Percentiles rank a stretch among this genome's conserved stretches.
Conservation (phyloP, 2,113 vertebrate species). For the Hemiscyllium ocellatum region DNA sequence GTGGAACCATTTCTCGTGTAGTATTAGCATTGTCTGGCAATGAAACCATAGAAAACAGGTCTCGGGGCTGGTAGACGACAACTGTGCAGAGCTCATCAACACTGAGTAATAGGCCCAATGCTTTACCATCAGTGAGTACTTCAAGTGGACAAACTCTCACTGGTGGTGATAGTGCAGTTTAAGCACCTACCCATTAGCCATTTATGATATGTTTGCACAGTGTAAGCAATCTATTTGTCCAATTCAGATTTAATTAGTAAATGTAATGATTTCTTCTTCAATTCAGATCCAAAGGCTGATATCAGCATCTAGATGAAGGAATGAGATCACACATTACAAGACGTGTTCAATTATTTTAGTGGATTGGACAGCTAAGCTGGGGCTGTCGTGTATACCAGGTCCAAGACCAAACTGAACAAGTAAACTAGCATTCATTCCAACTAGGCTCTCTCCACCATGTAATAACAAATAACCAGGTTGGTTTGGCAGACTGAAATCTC, state of each 20-base stretch:
- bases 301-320: neutral
- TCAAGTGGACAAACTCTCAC: neutral
- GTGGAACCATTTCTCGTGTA: neutral
- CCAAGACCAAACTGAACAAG: neutral
- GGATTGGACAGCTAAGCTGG: neutral
- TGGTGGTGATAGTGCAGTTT: neutral
- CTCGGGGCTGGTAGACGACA: neutral
- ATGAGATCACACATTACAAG: neutral
- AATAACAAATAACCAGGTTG: too few species aligned
- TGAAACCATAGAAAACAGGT: neutral
- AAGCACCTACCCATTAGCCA: neutral
- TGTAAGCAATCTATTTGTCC: too few species aligned
- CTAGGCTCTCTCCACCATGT: too few species aligned
- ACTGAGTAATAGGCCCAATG: neutral
- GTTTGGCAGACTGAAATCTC: too few species aligned
- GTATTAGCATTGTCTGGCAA: neutral
- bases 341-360: neutral
- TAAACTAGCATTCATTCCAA: neutral
- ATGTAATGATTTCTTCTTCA: neutral
- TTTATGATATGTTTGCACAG: too few species aligned
- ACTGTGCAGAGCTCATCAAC: neutral
- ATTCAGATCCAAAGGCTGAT: neutral
- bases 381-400: neutral
- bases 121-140: neutral
- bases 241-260: slow-evolving; percentile 7